phyloP scores from a whole-genome alignment of 2,797 vertebrate species.

The Malacoraja senta region DNA sequence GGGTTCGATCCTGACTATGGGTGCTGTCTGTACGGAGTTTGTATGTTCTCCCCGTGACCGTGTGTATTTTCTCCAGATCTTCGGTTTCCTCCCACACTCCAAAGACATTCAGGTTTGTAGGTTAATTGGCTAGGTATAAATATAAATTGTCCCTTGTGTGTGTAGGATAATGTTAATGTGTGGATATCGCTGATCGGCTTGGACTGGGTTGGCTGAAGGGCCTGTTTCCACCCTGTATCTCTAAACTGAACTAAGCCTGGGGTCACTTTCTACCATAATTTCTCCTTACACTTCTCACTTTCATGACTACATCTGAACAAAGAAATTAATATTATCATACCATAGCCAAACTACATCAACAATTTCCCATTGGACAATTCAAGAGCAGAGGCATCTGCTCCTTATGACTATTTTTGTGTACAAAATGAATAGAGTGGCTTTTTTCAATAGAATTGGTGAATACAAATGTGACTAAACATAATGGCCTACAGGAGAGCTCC shows the following conservation, averaged over 20 bases:
- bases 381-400: neutral
- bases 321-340: neutral
- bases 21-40: too few relatives aligned
- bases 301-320: neutral
- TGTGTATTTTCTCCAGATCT: too few relatives aligned
- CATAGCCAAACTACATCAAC: neutral
- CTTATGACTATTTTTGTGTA: neutral
- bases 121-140: too few relatives aligned
- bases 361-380: neutral
- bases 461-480: neutral
- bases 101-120: too few relatives aligned
- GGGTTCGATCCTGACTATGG: too few relatives aligned
- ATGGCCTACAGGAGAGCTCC: neutral
- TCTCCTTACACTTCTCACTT: neutral
- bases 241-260: neutral
- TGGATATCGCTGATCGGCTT: too few relatives aligned
- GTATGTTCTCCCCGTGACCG: too few relatives aligned
- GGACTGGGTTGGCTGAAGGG: too few relatives aligned
- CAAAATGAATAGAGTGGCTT: neutral
- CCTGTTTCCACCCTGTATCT: too few relatives aligned
- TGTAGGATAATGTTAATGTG: too few relatives aligned
- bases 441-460: neutral
- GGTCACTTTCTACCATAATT: neutral
- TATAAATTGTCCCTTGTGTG: too few relatives aligned
- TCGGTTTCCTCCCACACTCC: too few relatives aligned